Base-by-base conservation (phyloP, 2,888 invertebrate species). In the Limnephilus lunatus region DNA sequence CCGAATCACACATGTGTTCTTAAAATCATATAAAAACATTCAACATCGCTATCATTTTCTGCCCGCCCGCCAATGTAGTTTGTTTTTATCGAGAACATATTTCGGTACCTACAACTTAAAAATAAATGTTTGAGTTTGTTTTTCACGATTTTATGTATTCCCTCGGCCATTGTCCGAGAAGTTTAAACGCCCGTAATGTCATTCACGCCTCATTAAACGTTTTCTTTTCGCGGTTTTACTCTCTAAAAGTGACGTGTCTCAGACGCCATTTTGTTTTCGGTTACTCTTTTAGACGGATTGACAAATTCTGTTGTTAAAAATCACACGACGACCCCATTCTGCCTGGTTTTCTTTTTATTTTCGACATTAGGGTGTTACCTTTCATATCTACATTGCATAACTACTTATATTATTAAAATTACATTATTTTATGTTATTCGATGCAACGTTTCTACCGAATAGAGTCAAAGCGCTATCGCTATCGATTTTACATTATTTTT, bases 181-280 rank as follows among this genome's bases (percentile, higher is more conserved):
- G 48, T 87, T 87, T 14, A 48, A 53, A 35, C 30, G 31, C 11
- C 15, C 68, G 19, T 31, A 87, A 31, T 68, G 87, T 87, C 87
- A 87, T 87, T 87, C 87, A 87, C 87, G 53, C 87, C 53, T 87
- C 87, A 68, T 87, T 87, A 86, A 85, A 86, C 14, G n/a, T 44
- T 86, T 86, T 85, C 25, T 39, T 86, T 86, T n/a, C 48, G 86
- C 44, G 68, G 68, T 68, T 68, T 68, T 5, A 9, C 25, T 68
- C 9, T 68, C 25, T 3, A 3, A 39, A 44, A 86, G 30, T 86
- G 86, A 86, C 86, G 86, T 25, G 25, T 15, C 12, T 5, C n/a
- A 11, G 86, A 30, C 25, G 48, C 86, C 44, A 86, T 86, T 86
- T 86, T 68, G 68, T 25, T 68, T 68, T n/a, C 68, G n/a, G 53